Evolutionary conservation across 2,888 invertebrate species (phyloP).

Genomic region (Shargacucullia verbasci): DNA sequence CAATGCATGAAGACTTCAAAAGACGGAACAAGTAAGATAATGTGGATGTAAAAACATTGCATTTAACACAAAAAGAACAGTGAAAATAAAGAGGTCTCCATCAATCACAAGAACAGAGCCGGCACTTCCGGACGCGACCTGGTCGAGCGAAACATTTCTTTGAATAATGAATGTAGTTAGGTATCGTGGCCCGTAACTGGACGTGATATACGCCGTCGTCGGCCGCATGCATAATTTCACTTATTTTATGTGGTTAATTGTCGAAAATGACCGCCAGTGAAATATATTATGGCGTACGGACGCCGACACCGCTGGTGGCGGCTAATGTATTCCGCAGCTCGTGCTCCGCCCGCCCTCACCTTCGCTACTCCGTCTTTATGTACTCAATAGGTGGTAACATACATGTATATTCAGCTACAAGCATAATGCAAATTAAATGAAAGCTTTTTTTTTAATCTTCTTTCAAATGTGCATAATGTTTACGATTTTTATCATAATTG

Average conservation of each 20-base stretch:
- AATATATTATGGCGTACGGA: conserved; percentile 85
- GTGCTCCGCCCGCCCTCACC: conserved; percentile 80
- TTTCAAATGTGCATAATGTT: too few relatives aligned
- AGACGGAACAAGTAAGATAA: conserved; percentile 49
- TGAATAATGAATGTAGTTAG: conserved; percentile 89
- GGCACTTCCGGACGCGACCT: conserved; percentile 83
- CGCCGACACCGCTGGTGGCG: conserved; percentile 79
- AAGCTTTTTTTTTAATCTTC: conserved; percentile 9
- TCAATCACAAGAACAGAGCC: conserved; percentile 87
- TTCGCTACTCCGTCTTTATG: conserved; percentile 74
- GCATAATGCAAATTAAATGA: conserved; percentile 56
- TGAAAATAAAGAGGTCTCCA: conserved; percentile 84
- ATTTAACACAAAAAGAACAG: conserved; percentile 72
- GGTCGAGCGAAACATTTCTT: conserved; percentile 88
- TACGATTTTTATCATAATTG: not conserved
- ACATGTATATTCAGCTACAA: conserved; percentile 43
- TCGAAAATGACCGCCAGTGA: conserved; percentile 89
- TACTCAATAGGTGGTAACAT: conserved; percentile 47
- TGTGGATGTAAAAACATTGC: conserved; percentile 64
- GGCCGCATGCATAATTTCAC: conserved; percentile 89
- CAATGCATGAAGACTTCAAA: not conserved
- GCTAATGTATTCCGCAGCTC: conserved; percentile 86
- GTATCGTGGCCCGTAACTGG: conserved; percentile 88
- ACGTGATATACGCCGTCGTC: conserved; percentile 89
- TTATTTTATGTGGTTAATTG: conserved; percentile 89